Evolutionary conservation across 2,888 invertebrate genomes (phyloP), one percentile per base, ranked within the genome.

Genomic region (Leucophenga maculata): DNA sequence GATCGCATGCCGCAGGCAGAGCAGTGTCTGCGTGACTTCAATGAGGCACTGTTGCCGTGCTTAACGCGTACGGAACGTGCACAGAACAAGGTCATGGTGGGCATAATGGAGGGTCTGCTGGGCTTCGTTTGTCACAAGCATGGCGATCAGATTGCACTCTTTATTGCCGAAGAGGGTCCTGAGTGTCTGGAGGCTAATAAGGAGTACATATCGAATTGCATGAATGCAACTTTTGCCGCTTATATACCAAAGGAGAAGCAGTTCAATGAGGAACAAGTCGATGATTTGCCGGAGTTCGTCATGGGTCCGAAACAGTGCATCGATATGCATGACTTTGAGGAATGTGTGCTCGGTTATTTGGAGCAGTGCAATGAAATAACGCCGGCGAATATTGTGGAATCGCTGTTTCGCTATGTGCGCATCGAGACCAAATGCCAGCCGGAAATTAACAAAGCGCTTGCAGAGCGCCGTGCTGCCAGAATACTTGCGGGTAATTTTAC

Each of bases 61-160:
- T 88, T 95, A 72, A 89, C 91, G 0, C 83, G 85, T 0, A 88
- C 90, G 2, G 94, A 95, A 83, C 90, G 89, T 64, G 88, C 89
- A 2, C 92, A 91, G 69, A 90, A 93, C 62, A 90, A 91, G 66
- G 90, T 91, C 2, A 87, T 93, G 13, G 87, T 92, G 79, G 92
- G 93, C 78, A 91, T 94, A 39, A 90, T 93, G 0, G 90, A 65
- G n/a, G 73, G 76, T 22, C 68, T 80, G 44, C 50, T 80, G 52
- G 91, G 92, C 72, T 95, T 95, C 84, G 89, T 93, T 48, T 95
- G 95, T 85, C 91, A 90, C 78, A 94, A 94, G 81, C 93, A 94
- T 79, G 95, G 95, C 14, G 94, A 94, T 86, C 91, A 94, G 77
- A 93, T 95, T 77, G 94, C 94, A 0, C 89, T 95, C 79, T 95